Conservation (phyloP, 2,113 vertebrate species). For the Meles meles region DNA sequence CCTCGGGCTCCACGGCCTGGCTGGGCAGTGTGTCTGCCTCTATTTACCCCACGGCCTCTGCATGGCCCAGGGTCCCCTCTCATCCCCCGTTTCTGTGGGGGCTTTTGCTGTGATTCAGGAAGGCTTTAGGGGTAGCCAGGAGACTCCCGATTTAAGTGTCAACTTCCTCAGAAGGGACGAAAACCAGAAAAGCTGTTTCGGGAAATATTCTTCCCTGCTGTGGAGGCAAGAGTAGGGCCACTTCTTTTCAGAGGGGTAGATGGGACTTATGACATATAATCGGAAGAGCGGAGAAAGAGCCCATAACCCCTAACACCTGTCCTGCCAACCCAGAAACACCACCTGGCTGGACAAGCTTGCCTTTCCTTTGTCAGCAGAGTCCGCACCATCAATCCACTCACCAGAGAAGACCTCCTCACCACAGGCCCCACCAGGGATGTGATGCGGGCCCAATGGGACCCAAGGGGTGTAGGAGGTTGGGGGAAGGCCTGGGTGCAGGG, state of each 20-base stretch:
- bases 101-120: not conserved
- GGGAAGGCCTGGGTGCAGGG: not conserved
- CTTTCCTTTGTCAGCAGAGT: not conserved
- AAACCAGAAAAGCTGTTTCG: not conserved
- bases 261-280: not conserved
- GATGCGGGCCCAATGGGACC: accelerated
- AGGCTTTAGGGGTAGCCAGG: not conserved
- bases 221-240: accelerated
- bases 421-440: accelerated
- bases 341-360: not conserved
- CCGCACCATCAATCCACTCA: not conserved
- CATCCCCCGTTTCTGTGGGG: not conserved
- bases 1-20: not conserved
- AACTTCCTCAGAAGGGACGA: not conserved
- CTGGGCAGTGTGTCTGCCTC: not conserved
- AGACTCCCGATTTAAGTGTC: not conserved
- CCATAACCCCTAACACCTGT: not conserved
- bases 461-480: not conserved
- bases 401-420: not conserved
- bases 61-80: not conserved
- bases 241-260: not conserved
- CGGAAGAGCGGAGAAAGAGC: not conserved
- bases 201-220: not conserved
- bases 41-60: not conserved
- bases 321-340: not conserved